A percentile compares a stretch with the other conserved stretches of the same genome.
These are phyloP conservation scores for Trichacis sp. DNA, from an alignment of 2,888 invertebrate species.

Conservation along the genomic window DNA sequence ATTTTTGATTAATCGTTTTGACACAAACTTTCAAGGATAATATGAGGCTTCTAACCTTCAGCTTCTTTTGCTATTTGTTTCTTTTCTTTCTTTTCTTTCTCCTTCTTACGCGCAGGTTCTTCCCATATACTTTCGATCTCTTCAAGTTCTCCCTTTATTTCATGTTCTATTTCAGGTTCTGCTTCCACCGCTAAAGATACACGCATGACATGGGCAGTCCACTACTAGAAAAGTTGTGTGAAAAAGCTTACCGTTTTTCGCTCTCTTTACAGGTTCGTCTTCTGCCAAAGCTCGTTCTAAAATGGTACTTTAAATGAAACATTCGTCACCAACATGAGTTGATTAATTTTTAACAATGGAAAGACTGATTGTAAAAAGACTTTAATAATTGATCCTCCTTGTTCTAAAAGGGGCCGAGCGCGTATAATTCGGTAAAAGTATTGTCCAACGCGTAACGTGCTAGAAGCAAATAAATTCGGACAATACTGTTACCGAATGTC, in stretches of 20 bases:
- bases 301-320: too few species aligned
- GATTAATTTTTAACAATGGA: too few species aligned
- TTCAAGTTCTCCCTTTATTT: slow-evolving; percentile 27
- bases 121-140: slow-evolving; percentile 15
- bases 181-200: slow-evolving; percentile 36
- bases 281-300: slow-evolving; percentile 61
- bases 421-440: too few species aligned
- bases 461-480: too few species aligned
- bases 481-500: too few species aligned
- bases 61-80: slow-evolving; percentile 29
- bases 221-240: slow-evolving; percentile 15
- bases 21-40: not conserved
- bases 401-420: too few species aligned
- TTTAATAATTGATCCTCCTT: too few species aligned
- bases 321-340: too few species aligned
- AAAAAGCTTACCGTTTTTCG: slow-evolving; percentile 46
- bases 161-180: slow-evolving; percentile 25
- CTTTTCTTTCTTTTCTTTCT: slow-evolving; percentile 46
- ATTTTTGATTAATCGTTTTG: not conserved
- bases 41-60: not conserved
- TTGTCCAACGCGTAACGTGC: too few species aligned
- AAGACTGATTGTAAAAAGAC: too few species aligned
- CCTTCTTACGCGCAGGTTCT: slow-evolving; percentile 47
- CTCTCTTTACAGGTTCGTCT: slow-evolving; percentile 38
- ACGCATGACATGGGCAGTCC: slow-evolving; percentile 28